Percentiles rank a stretch among this genome's conserved stretches.
Evolutionary conservation across 2,888 invertebrate species (phyloP).

Genomic region (Melangyna quadrimaculata): DNA sequence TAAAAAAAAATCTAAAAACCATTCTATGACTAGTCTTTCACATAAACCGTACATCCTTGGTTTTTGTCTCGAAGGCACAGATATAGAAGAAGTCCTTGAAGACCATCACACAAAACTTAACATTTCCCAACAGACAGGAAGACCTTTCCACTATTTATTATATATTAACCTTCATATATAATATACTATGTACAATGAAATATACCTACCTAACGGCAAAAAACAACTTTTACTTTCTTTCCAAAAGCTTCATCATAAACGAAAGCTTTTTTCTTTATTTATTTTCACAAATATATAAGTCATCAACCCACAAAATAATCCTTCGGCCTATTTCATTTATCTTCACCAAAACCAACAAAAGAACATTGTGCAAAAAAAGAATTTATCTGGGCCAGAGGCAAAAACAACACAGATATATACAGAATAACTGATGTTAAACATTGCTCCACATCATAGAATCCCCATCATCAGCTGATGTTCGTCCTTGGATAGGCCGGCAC

Average conservation of each 20-base stretch:
- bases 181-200: not conserved
- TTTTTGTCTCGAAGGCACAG: not conserved
- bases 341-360: not conserved
- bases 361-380: constrained; percentile 1
- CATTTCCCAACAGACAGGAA: constrained; percentile 64
- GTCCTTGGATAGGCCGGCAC: constrained; percentile 63
- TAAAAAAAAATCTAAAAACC: not conserved
- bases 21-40: not conserved
- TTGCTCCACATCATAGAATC: not conserved
- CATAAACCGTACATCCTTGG: not conserved
- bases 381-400: not conserved
- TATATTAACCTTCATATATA: not conserved
- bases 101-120: constrained; percentile 42
- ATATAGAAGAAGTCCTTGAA: constrained; percentile 55
- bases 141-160: constrained; percentile 31
- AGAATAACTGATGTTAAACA: not conserved
- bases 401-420: not conserved
- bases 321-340: not conserved
- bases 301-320: constrained; percentile 6
- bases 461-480: constrained; percentile 67
- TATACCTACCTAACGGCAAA: not conserved
- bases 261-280: constrained; percentile 31
- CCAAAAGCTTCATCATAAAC: constrained; percentile 39
- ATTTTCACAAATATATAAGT: constrained; percentile 4
- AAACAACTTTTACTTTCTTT: constrained; percentile 50